Conservation (phyloP, 2,888 invertebrate genomes). For the Nephrotoma appendiculata region DNA sequence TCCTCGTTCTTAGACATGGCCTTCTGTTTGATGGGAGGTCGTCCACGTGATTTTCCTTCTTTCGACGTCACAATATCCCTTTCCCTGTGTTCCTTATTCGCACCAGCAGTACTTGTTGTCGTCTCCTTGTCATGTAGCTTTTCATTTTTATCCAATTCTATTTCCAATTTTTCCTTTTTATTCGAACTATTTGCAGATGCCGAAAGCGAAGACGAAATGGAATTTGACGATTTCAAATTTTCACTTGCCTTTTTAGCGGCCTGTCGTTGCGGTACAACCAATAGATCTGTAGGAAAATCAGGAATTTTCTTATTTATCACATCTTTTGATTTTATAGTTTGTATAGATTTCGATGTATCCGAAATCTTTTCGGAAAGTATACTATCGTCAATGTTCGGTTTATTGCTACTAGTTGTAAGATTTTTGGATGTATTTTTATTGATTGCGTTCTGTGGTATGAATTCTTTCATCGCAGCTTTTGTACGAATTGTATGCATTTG, state of each 20-base stretch:
- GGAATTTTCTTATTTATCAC: slow-evolving; percentile 20
- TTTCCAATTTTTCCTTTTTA: slow-evolving; percentile 25
- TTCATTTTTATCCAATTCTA: slow-evolving; percentile 26
- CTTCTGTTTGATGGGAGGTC: neutral
- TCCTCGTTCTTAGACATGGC: neutral
- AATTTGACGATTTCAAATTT: slow-evolving; percentile 58
- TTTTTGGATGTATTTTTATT: slow-evolving; percentile 16
- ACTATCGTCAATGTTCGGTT: neutral
- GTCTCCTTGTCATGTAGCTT: neutral
- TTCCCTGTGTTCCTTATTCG: slow-evolving; percentile 8
- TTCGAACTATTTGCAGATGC: slow-evolving; percentile 11
- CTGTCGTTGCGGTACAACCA: slow-evolving; percentile 75
- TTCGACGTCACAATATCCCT: neutral
- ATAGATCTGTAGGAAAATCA: slow-evolving; percentile 55
- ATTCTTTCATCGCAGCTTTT: slow-evolving; percentile 76
- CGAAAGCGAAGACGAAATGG: slow-evolving; percentile 7
- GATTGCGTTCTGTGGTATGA: slow-evolving; percentile 37
- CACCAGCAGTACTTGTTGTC: neutral
- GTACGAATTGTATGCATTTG: slow-evolving; percentile 53
- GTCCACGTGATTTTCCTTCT: neutral
- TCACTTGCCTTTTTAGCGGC: slow-evolving; percentile 86
- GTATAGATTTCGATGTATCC: slow-evolving; percentile 6
- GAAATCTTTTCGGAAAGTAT: neutral
- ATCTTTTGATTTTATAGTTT: slow-evolving; percentile 4
- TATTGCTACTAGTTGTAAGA: neutral